Evolutionary conservation across 1,140 invertebrate species (phyloP).

Genomic region (Pogonomyrmex barbatus): DNA sequence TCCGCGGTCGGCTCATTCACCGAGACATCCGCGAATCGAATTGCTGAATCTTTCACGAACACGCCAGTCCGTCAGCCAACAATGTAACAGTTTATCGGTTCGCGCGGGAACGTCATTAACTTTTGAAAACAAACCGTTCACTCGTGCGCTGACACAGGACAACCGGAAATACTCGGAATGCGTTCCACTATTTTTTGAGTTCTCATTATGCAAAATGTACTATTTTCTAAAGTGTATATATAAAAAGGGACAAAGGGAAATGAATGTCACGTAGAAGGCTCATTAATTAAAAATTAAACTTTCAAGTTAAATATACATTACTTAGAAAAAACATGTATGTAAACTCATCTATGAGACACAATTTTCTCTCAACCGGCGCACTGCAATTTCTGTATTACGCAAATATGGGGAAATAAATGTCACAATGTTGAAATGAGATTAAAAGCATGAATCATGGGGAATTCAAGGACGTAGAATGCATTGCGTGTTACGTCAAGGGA

Average conservation of each 20-base stretch:
- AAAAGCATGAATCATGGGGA: neutral
- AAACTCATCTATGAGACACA: neutral
- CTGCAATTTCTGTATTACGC: neutral
- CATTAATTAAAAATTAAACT: neutral
- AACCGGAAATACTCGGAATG: constrained; percentile 37
- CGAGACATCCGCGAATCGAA: constrained; percentile 33
- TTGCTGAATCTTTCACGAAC: constrained; percentile 47
- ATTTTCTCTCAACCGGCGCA: neutral
- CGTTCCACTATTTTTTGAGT: constrained; percentile 28
- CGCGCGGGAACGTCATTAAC: constrained; percentile 31
- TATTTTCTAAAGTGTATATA: neutral
- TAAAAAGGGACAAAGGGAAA: neutral
- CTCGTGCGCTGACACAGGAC: constrained; percentile 34
- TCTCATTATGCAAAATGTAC: neutral
- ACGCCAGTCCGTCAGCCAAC: neutral
- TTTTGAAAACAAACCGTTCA: constrained; percentile 42
- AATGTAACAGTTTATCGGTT: constrained; percentile 50
- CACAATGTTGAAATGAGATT: neutral
- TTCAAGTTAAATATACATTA: neutral
- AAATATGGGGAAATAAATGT: neutral
- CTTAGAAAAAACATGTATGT: neutral
- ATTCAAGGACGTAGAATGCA: neutral
- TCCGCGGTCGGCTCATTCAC: constrained; percentile 44
- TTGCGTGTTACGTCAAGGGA: neutral
- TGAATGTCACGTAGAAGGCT: neutral